Evolutionary conservation across 2,888 invertebrate species (phyloP).

Genomic region (Caenorhabditis sp.): DNA sequence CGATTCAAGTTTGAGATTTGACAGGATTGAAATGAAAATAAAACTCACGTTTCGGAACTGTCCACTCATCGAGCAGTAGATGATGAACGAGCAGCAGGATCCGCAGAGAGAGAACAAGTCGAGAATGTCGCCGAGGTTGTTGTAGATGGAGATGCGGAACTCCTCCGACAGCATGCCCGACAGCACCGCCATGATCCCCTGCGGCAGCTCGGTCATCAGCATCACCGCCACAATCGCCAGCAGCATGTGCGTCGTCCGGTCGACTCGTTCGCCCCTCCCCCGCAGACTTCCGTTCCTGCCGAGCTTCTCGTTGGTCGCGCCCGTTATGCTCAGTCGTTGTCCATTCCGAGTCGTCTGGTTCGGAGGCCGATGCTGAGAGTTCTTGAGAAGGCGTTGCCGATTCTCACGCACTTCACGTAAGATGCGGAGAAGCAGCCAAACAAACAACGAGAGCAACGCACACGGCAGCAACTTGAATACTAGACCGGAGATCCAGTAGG

Average conservation of each 20-base stretch:
- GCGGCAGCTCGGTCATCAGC: slow-evolving; percentile 81
- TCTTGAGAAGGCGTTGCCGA: slow-evolving; percentile 49
- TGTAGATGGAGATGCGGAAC: slow-evolving; percentile 80
- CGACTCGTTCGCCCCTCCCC: slow-evolving; percentile 71
- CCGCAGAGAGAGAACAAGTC: slow-evolving; percentile 81
- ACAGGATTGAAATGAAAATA: too few species aligned
- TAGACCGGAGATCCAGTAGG: slow-evolving; percentile 78
- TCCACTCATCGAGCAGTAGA: slow-evolving; percentile 82
- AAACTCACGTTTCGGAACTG: slow-evolving; percentile 80
- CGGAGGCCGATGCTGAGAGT: slow-evolving; percentile 45
- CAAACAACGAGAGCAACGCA: slow-evolving; percentile 80
- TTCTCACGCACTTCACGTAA: slow-evolving; percentile 76
- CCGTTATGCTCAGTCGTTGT: slow-evolving; percentile 41
- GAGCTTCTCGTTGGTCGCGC: slow-evolving; percentile 46
- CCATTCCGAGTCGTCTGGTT: slow-evolving; percentile 35
- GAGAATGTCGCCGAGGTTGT: slow-evolving; percentile 80
- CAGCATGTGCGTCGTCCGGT: slow-evolving; percentile 81
- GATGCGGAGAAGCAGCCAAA: slow-evolving; percentile 80
- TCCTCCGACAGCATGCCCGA: slow-evolving; percentile 74
- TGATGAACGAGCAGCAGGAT: slow-evolving; percentile 81
- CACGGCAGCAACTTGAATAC: slow-evolving; percentile 80
- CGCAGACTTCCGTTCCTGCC: slow-evolving; percentile 52
- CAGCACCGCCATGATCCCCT: slow-evolving; percentile 80
- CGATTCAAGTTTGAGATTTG: too few species aligned
- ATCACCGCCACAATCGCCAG: slow-evolving; percentile 81